Conservation (phyloP, 2,113 vertebrate genomes). For the Corvus cornix region DNA sequence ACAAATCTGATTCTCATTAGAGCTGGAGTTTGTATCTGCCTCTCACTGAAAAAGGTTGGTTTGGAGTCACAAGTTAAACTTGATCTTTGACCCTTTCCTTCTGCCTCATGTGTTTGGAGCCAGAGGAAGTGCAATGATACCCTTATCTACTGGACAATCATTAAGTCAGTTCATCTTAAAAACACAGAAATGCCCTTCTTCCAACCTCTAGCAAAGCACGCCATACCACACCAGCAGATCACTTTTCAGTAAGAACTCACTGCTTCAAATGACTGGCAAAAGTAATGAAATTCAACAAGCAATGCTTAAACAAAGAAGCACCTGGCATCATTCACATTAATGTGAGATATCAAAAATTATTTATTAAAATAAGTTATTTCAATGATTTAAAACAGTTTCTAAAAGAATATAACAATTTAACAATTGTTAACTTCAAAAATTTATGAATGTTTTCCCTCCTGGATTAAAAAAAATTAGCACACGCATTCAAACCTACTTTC, state of each 20-base stretch:
- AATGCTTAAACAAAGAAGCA: not conserved
- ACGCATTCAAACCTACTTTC: not conserved
- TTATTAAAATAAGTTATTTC: slow-evolving; percentile 65
- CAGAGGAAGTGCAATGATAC: not conserved
- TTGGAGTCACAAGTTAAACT: not conserved
- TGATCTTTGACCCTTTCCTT: slow-evolving; percentile 3
- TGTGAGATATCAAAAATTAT: slow-evolving; percentile 17
- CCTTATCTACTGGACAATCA: not conserved
- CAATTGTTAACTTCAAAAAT: not conserved
- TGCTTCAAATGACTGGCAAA: not conserved
- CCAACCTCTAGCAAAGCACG: not conserved
- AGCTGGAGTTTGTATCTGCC: not conserved
- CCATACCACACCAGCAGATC: not conserved
- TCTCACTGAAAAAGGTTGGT: not conserved
- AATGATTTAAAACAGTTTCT: slow-evolving; percentile 4
- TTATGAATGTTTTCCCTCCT: not conserved
- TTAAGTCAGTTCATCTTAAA: slow-evolving; percentile 9
- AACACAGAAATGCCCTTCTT: not conserved
- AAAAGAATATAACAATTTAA: not conserved
- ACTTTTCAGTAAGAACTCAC: not conserved
- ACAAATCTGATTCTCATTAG: not conserved
- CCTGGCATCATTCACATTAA: not conserved
- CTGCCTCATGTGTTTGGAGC: not conserved
- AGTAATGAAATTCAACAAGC: not conserved
- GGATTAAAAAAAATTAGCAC: not conserved